A percentile compares a stretch with the other conserved stretches of the same genome.
Conservation (phyloP, 1,140 invertebrate species). For the Ylistrum balloti region DNA sequence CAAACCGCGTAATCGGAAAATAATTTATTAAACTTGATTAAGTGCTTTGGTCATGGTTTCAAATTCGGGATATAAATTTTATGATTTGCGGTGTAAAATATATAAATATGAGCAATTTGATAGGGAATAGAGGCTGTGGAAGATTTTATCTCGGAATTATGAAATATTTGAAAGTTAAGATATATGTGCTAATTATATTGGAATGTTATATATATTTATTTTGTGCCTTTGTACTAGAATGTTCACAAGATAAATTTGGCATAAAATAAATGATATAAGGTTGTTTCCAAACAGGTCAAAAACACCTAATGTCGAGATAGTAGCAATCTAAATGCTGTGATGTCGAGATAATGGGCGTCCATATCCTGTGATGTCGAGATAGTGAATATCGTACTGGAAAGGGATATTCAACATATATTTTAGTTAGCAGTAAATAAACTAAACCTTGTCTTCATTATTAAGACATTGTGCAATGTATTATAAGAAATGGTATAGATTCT, state of each 20-base stretch:
- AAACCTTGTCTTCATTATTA: background rate
- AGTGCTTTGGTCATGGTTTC: slow-evolving; percentile 25
- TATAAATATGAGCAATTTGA: slow-evolving; percentile 14
- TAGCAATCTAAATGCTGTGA: too few relatives aligned
- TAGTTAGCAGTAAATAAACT: too few relatives aligned
- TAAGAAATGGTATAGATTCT: background rate
- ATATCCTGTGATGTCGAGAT: too few relatives aligned
- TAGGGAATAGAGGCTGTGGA: background rate
- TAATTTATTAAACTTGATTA: slow-evolving; percentile 31
- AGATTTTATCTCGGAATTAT: background rate
- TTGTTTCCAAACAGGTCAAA: too few relatives aligned
- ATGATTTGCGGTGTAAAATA: slow-evolving; percentile 4
- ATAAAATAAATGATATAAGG: too few relatives aligned
- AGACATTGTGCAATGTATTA: background rate
- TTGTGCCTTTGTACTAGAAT: slow-evolving; percentile 17
- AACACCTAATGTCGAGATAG: too few relatives aligned
- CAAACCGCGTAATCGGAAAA: slow-evolving; percentile 38
- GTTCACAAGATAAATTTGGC: background rate
- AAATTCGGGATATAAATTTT: slow-evolving; percentile 34
- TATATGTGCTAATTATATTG: background rate
- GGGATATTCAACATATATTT: too few relatives aligned
- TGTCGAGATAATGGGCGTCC: too few relatives aligned
- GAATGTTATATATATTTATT: slow-evolving; percentile 9
- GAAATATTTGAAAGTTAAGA: slow-evolving; percentile 40
- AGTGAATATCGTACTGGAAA: too few relatives aligned